phyloP scores from a whole-genome alignment of 2,888 invertebrate genomes.

The Hesperia comma region DNA sequence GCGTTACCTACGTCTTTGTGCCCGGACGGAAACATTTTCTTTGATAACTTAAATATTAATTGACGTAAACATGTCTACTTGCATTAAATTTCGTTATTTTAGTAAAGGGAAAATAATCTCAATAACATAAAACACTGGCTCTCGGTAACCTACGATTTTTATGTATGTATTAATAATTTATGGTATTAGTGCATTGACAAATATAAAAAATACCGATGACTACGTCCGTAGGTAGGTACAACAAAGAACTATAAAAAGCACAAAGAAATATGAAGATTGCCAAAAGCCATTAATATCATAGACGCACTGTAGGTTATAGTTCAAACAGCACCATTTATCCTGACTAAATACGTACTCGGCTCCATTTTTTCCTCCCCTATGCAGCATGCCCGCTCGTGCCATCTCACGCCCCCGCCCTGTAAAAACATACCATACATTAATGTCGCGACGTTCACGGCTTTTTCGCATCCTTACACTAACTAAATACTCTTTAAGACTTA shows the following conservation, averaged over 20 bases:
- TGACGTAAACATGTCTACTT: not conserved
- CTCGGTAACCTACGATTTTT: too few species aligned
- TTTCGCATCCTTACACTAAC: conserved; percentile 67
- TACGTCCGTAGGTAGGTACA: too few species aligned
- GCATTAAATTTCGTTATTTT: not conserved
- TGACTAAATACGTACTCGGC: conserved; percentile 85
- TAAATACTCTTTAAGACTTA: conserved; percentile 65
- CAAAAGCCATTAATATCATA: too few species aligned
- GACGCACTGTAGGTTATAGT: not conserved
- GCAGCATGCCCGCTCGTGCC: conserved; percentile 91
- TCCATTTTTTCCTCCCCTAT: conserved; percentile 89
- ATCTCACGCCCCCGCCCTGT: conserved; percentile 86
- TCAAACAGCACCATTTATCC: conserved; percentile 38
- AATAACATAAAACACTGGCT: too few species aligned
- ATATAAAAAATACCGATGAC: too few species aligned
- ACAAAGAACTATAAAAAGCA: too few species aligned
- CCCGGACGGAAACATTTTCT: conserved; percentile 1
- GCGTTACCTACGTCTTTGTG: not conserved
- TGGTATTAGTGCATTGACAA: too few species aligned
- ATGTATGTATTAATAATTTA: too few species aligned
- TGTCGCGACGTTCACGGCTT: conserved; percentile 61
- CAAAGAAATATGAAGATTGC: too few species aligned
- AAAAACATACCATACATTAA: conserved; percentile 75
- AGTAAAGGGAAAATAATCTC: too few species aligned
- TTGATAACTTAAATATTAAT: not conserved